phyloP scores from a whole-genome alignment of 1,140 invertebrate genomes.

The Drosophila murphyi region DNA sequence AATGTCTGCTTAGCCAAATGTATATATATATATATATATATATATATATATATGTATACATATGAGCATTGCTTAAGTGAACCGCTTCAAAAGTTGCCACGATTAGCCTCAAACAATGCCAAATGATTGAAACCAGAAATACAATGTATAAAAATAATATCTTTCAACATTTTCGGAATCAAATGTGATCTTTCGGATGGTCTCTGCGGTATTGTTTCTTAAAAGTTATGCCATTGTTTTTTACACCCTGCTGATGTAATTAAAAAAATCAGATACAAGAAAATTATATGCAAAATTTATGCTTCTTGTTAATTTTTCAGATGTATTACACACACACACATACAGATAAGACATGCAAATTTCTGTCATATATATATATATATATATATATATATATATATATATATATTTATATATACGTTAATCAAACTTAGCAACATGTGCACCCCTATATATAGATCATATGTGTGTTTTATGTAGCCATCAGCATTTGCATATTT shows the following conservation, averaged over 20 bases:
- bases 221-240: constrained; percentile 59
- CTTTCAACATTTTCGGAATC: constrained; percentile 3
- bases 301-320: neutral
- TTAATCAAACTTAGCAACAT: neutral
- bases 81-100: constrained; percentile 6
- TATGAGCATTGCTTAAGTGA: neutral
- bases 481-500: constrained; percentile 45
- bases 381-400: constrained; percentile 15
- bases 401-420: constrained; percentile 15
- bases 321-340: neutral
- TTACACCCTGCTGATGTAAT: constrained; percentile 24
- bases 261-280: neutral
- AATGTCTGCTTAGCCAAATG: constrained; percentile 7
- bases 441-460: neutral
- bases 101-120: constrained; percentile 4
- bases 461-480: neutral
- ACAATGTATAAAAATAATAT: constrained; percentile 25
- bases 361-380: neutral
- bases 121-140: constrained; percentile 22
- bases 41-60: constrained; percentile 1
- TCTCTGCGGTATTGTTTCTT: constrained; percentile 30
- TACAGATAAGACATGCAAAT: neutral
- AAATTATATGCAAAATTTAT: constrained; percentile 37
- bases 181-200: constrained; percentile 3
- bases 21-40: constrained; percentile 8